phyloP scores from a whole-genome alignment of 2,888 invertebrate genomes.

The Cepaea hortensis region DNA sequence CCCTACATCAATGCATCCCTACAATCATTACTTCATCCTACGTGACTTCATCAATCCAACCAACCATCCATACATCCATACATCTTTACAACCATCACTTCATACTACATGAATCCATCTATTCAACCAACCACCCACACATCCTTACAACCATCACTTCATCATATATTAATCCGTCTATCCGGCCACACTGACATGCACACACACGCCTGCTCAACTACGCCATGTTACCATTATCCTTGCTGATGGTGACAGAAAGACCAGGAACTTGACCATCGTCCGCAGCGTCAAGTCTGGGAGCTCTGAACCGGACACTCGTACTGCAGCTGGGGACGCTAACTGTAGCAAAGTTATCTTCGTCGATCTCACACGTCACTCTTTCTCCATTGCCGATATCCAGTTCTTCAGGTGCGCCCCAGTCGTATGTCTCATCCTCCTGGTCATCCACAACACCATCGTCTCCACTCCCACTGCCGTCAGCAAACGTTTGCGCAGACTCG shows the following conservation, averaged over 20 bases:
- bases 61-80: too few relatives aligned
- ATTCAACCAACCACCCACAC: too few relatives aligned
- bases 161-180: neutral
- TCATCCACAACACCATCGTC: neutral
- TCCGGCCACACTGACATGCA: too few relatives aligned
- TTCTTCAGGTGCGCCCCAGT: constrained; percentile 32
- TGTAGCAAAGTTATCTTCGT: constrained; percentile 26
- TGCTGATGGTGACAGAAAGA: neutral
- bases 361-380: neutral
- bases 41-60: too few relatives aligned
- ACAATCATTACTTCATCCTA: too few relatives aligned
- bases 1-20: too few relatives aligned
- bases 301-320: neutral
- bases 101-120: too few relatives aligned
- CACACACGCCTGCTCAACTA: too few relatives aligned
- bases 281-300: neutral
- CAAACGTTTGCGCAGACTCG: neutral
- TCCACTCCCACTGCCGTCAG: constrained; percentile 30
- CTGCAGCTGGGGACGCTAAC: constrained; percentile 3
- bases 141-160: too few relatives aligned
- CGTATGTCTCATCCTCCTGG: neutral
- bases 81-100: too few relatives aligned
- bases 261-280: neutral
- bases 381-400: neutral
- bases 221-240: neutral